Base-by-base conservation (phyloP, 2,113 vertebrate genomes). In the Gavialis gangeticus region DNA sequence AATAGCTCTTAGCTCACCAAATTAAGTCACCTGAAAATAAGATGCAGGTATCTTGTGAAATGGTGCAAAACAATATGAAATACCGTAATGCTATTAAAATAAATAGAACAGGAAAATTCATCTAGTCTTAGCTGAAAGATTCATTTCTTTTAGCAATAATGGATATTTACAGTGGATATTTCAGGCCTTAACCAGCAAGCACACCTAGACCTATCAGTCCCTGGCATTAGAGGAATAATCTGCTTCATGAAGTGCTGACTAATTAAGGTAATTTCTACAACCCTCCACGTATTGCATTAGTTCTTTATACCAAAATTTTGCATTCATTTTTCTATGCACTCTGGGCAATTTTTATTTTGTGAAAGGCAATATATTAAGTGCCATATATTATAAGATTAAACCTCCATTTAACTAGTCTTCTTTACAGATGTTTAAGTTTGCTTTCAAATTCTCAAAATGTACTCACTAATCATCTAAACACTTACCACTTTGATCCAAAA, bases 401-500 rank as follows among this genome's bases (percentile, higher is more conserved):
- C 5, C 17, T 76, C 28, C 75, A 57, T 10, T 18, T 19, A 76
- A 16, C 16, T 76, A 18, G 55, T 56, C 18, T 76, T 37, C 56
- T 76, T 56, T 56, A 12, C 24, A 62, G 24, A 75, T 75, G 16
- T 16, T 7, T 46, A 56, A 56, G 28, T 75, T 56, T 55, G 25
- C 28, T 75, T n/a, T 22, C 22, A 9, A 25, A 5, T 0, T 58
- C 57, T 55, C 10, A 7, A 13, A 79, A 13, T 8, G 21, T 66
- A 73, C 6, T n/a, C 0, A 18, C 25, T 66, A 93, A 71, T 27
- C 4, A 59, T 4, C 19, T 27, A 30, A 73, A 78, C 1, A 56
- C 94, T 91, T 84, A 98, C 98, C 96, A 3, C 24, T 56, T 25
- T 28, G 55, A 88, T 12, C 86, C 18, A 62, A 64, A 75, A 27